Evolutionary conservation across 2,888 invertebrate species (phyloP).

Genomic region (Agriopis leucophaearia): DNA sequence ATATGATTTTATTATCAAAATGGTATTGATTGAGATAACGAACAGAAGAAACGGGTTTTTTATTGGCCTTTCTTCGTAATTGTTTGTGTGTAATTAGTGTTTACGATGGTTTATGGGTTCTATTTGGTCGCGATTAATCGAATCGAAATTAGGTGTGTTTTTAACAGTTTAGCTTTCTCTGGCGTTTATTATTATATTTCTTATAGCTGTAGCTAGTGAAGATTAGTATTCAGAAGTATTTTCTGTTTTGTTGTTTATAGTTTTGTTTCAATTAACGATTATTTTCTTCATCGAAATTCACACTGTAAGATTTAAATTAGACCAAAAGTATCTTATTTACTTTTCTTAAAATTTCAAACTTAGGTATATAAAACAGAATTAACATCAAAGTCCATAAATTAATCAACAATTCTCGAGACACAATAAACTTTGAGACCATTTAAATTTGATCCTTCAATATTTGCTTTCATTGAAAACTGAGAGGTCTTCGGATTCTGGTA

Average conservation of each 20-base stretch:
- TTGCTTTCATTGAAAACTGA: background rate
- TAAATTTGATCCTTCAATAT: background rate
- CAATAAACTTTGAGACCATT: slow-evolving; percentile 15
- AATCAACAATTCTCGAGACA: slow-evolving; percentile 42
- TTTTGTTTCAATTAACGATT: slow-evolving; percentile 2
- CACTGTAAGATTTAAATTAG: background rate
- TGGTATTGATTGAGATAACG: slow-evolving; percentile 52
- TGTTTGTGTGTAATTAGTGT: slow-evolving; percentile 56
- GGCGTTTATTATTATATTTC: background rate
- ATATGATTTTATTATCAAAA: slow-evolving; percentile 54
- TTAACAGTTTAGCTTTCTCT: slow-evolving; percentile 26
- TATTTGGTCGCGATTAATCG: slow-evolving; percentile 40
- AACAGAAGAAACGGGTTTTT: slow-evolving; percentile 56
- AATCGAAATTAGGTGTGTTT: slow-evolving; percentile 25
- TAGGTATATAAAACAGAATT: background rate
- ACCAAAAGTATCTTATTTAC: background rate
- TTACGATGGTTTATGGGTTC: slow-evolving; percentile 47
- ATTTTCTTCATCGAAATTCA: background rate
- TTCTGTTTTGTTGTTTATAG: background rate
- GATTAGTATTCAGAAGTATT: background rate
- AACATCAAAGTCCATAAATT: slow-evolving; percentile 39
- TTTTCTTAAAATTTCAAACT: background rate
- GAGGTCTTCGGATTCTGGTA: slow-evolving; percentile 28
- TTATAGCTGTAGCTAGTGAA: background rate
- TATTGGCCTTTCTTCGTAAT: slow-evolving; percentile 56